Evolutionary conservation across 2,113 vertebrate genomes (phyloP), one percentile per base, ranked within the genome.

Genomic region (Cyrtonyx montezumae): DNA sequence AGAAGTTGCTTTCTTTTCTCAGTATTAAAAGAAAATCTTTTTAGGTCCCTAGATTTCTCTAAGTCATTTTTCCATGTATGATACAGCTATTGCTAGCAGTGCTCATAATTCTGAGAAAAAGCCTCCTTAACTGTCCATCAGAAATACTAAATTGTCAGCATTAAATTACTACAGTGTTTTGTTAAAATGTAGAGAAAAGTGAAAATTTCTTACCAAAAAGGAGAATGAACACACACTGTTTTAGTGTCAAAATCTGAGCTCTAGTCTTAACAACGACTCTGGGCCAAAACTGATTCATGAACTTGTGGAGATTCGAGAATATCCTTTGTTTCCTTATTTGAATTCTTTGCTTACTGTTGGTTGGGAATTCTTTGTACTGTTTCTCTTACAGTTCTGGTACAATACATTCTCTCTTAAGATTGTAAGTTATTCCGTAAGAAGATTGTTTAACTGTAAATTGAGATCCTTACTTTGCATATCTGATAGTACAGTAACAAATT

Each of bases 161-260:
- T 5, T 78, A 90, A 94, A 51, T 21, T 63, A 51, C 46, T 23
- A 21, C 37, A 61, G 20, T 79, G 36, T 79, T 94, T 84, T 84
- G 66, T 84, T 62, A 84, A 87, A 94, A 75, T 45, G 40, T 53
- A 79, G 78, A 92, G 80, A 92, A 79, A 81, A 89, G 42, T 79
- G 11, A 16, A 61, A 94, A 75, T 20, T 63, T 51, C 87, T 88
- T 92, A 87, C 86, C 40, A 40, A 40, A 12, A 40, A 12, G 40
- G 40, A 40, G 40, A 40, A 40, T 40, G 40, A 40, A 12, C 40
- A 40, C 40, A 40, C 40, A 11, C 25, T 61, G 25, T 25, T 92
- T 78, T n/a, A 77, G 48, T 71, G 12, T 11, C 75, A 37, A 71
- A 92, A 87, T 70, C 34, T 56, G 20, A 61, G 53, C 36, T 43